These are phyloP conservation scores for Lordiphosa stackelbergi DNA, from an alignment of 1,140 invertebrate species.

Conservation along the genomic window DNA sequence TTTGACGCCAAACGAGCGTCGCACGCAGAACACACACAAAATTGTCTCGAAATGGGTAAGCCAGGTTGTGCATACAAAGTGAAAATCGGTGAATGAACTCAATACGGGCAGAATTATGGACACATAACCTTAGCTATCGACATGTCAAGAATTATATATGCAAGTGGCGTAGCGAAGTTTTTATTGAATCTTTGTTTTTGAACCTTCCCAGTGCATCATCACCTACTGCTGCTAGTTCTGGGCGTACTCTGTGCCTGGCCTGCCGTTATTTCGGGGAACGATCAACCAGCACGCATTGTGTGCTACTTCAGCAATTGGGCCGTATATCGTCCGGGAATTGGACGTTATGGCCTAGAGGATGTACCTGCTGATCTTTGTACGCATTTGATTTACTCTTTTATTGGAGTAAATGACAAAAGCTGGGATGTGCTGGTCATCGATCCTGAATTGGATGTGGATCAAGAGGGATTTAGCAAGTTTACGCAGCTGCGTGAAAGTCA, in stretches of 20 bases:
- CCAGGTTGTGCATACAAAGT: conserved; percentile 59
- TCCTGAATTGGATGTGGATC: conserved; percentile 86
- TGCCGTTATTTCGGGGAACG: conserved; percentile 13
- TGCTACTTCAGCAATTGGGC: conserved; percentile 97
- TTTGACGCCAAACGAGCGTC: conserved; percentile 66
- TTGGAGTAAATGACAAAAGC: conserved; percentile 87
- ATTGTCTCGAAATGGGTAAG: conserved; percentile 63
- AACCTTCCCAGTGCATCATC: conserved; percentile 29
- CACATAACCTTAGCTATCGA: conserved; percentile 56
- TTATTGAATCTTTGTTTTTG: conserved; percentile 19
- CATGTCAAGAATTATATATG: conserved; percentile 44
- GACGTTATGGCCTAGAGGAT: conserved; percentile 89
- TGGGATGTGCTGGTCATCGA: conserved; percentile 89
- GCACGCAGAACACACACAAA: conserved; percentile 21
- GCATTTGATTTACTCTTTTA: conserved; percentile 93
- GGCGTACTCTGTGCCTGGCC: conserved; percentile 26
- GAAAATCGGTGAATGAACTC: conserved; percentile 64
- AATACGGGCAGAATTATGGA: conserved; percentile 49
- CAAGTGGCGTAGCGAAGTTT: conserved; percentile 29
- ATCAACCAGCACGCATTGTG: conserved; percentile 81
- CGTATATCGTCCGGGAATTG: conserved; percentile 88
- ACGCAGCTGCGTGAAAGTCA: conserved; percentile 84
- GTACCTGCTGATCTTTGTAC: conserved; percentile 90
- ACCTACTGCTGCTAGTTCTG: conserved; percentile 30
- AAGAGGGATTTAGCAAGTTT: conserved; percentile 90